These are phyloP conservation scores for Lynx canadensis DNA, from an alignment of 2,113 vertebrate genomes.

Conservation along the genomic window DNA sequence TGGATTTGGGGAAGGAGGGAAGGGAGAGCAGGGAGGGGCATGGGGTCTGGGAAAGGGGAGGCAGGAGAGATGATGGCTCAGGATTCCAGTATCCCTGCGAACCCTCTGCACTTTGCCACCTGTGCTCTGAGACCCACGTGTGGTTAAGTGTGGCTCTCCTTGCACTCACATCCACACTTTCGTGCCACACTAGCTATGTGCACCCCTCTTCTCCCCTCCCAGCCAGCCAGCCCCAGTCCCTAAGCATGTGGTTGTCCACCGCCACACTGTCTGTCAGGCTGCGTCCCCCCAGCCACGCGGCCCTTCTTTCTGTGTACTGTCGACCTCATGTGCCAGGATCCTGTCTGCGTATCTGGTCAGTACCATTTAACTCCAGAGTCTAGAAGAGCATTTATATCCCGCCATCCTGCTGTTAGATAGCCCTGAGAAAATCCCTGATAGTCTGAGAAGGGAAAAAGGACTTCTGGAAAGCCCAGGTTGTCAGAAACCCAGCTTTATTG, in stretches of 20 bases:
- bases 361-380: neutral
- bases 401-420: neutral
- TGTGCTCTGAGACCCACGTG: neutral
- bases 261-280: slow-evolving; percentile 14
- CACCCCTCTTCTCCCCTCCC: neutral
- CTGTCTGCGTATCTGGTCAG: slow-evolving; percentile 71
- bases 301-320: slow-evolving; percentile 71
- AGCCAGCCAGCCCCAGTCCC: neutral
- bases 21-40: neutral
- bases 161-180: neutral
- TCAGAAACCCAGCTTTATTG: neutral
- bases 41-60: neutral
- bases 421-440: neutral
- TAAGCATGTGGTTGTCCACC: slow-evolving; percentile 27
- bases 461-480: neutral
- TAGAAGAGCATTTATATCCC: neutral
- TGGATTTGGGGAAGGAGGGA: neutral
- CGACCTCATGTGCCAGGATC: slow-evolving; percentile 62
- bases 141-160: neutral
- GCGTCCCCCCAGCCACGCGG: slow-evolving; percentile 61
- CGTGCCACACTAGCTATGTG: neutral
- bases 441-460: neutral
- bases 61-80: neutral
- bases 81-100: slow-evolving; percentile 41
- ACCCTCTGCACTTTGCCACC: neutral